A percentile compares a stretch with the other conserved stretches of the same genome.
phyloP scores from a whole-genome alignment of 2,888 invertebrate species.

The Colostygia pectinataria region DNA sequence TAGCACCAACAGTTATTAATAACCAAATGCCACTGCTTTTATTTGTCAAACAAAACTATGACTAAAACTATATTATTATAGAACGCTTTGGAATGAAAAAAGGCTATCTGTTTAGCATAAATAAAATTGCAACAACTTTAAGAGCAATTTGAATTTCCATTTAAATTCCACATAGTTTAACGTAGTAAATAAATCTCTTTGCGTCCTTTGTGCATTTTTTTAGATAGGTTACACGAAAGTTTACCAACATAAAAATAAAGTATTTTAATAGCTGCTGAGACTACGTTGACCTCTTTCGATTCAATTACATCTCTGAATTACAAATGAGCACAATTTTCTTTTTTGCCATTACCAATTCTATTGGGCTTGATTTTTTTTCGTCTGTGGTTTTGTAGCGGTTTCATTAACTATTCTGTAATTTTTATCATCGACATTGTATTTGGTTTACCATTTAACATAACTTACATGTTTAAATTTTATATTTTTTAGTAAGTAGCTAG shows the following conservation, averaged over 20 bases:
- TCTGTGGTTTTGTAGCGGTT: not conserved
- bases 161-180: constrained; percentile 50
- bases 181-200: constrained; percentile 31
- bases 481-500: no score
- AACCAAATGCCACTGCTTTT: no score
- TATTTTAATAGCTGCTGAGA: constrained; percentile 53
- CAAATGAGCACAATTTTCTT: constrained; percentile 54
- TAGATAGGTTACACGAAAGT: constrained; percentile 34
- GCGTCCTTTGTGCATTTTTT: constrained; percentile 24
- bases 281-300: constrained; percentile 44
- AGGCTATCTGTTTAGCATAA: constrained; percentile 28
- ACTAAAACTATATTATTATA: no score
- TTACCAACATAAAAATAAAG: constrained; percentile 51
- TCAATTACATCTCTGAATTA: constrained; percentile 61
- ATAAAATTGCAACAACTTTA: constrained; percentile 34
- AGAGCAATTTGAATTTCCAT: constrained; percentile 31
- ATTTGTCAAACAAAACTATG: constrained; percentile 18
- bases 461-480: no score
- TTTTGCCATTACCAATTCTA: constrained; percentile 9
- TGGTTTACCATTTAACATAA: no score
- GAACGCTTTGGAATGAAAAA: constrained; percentile 23
- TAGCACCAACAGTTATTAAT: not conserved
- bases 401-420: no score
- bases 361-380: constrained; percentile 10
- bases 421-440: not conserved